Evolutionary conservation across 2,888 invertebrate genomes (phyloP), one percentile per base, ranked within the genome.

Genomic region (Phyllotreta striolata): DNA sequence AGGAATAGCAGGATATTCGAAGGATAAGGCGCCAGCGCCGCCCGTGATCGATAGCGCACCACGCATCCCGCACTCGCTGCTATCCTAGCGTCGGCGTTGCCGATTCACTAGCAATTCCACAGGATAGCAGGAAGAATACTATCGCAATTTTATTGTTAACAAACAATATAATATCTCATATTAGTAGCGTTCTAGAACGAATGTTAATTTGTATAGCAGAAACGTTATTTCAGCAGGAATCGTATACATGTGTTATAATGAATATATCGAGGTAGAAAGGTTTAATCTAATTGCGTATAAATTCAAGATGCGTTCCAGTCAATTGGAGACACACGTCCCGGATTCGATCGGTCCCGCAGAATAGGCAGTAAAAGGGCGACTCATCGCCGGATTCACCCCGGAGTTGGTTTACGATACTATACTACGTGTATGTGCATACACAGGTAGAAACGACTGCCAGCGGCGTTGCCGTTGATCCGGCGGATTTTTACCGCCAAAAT

Each of bases 41-140:
- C 69, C 63, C 57, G 67, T 46, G 71, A 78, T 78, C 78, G 78
- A 78, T 78, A 76, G 73, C 70, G 70, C 72, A 70, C 73, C 73
- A 76, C 73, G 75, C 74, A 76, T 76, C 75, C 75, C 71, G 74
- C 76, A 71, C 74, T 69, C 69, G 35, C 41, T 51, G 52, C 62
- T 61, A 55, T 69, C 66, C 65, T 66, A 70, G 70, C 69, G 40
- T 34, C 55, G 38, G 9, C 34, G 46, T 54, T 54, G 58, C 37
- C 47, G n/a, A 0, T 9, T 58, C 35, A 34, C 13, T 0, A 47
- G 3, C 8, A 37, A 14, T 52, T 35, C 12, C 12, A 1, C 6
- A 8, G 13, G n/a, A 34, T 8, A 6, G 38, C n/a, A 4, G 8
- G 49, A 24, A 49, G 3, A 49, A 13, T 34, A 13, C 2, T 8